phyloP scores from a whole-genome alignment of 2,797 vertebrate genomes.

The Tapirus indicus region DNA sequence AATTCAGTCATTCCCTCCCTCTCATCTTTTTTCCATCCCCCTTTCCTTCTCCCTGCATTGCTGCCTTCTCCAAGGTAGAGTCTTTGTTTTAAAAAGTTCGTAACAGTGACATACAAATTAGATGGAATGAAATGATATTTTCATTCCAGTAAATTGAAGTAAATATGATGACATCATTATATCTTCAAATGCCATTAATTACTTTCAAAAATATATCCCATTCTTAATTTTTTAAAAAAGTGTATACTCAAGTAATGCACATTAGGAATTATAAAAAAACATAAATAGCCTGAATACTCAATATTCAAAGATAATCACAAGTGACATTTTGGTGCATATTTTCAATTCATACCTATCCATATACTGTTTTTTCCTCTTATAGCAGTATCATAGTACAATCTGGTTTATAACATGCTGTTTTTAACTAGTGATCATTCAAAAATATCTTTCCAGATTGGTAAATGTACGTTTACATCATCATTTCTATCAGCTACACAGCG shows the following conservation, averaged over 20 bases:
- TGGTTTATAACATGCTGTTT: not conserved
- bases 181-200: not conserved
- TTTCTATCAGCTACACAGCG: not conserved
- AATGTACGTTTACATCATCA: not conserved
- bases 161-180: not conserved
- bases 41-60: not conserved
- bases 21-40: not conserved
- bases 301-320: constrained; percentile 3
- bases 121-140: not conserved
- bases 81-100: not conserved
- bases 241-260: not conserved
- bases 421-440: constrained; percentile 8
- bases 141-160: not conserved
- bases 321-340: not conserved
- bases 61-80: not conserved
- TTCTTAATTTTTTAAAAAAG: not conserved
- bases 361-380: not conserved
- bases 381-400: not conserved
- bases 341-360: not conserved
- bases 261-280: not conserved
- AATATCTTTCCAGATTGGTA: constrained; percentile 32
- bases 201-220: not conserved
- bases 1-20: not conserved
- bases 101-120: not conserved
- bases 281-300: not conserved